Evolutionary conservation across 2,113 vertebrate genomes (phyloP).

Genomic region (Sander vitreus): DNA sequence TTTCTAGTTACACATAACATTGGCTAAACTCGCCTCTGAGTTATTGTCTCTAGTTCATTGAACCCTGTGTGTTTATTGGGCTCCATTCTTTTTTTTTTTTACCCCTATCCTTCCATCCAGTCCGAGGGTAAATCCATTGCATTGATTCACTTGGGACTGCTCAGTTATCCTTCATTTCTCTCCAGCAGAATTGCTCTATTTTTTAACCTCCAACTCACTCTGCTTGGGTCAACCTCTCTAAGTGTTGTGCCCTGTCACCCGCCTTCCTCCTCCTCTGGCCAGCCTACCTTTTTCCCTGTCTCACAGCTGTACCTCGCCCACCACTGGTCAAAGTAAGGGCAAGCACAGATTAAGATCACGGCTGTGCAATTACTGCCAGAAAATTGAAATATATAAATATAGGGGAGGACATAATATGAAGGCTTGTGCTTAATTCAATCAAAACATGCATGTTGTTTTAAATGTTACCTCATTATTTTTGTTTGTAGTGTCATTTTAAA

Average conservation of each 20-base stretch:
- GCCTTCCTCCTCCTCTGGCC: neutral
- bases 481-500: neutral
- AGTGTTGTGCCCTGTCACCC: conserved; percentile 32
- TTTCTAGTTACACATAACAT: conserved; percentile 2
- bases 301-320: neutral
- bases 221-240: conserved; percentile 64
- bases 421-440: neutral
- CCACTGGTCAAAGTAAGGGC: conserved; percentile 9
- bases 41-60: conserved; percentile 56
- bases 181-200: conserved; percentile 74
- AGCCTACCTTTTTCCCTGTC: neutral
- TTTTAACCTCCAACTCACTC: conserved; percentile 75
- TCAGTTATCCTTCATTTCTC: conserved; percentile 77
- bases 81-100: conserved; percentile 40
- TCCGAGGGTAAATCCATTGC: conserved; percentile 77
- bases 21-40: conserved; percentile 6
- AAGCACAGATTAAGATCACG: neutral
- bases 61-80: conserved; percentile 56
- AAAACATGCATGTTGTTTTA: neutral
- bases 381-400: neutral
- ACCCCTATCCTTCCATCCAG: conserved; percentile 36
- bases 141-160: conserved; percentile 74
- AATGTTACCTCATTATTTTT: neutral
- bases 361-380: neutral
- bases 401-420: neutral